Evolutionary conservation across 2,113 vertebrate genomes (phyloP), one percentile per base, ranked within the genome.

Genomic region (Anguilla japonica): DNA sequence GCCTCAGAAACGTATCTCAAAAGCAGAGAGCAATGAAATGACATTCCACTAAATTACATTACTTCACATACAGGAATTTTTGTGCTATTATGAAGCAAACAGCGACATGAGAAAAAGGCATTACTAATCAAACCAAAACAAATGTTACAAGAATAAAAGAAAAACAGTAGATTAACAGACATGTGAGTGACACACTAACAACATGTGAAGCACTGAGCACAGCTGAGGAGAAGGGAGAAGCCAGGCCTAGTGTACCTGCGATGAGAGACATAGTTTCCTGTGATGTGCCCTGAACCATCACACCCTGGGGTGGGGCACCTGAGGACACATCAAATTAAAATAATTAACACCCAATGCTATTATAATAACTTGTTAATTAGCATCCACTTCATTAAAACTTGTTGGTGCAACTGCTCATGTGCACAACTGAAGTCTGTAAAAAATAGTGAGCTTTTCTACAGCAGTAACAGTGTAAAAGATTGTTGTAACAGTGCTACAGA

Each of bases 221-320:
- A 34, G n/a, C 0, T 1, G 71, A 2, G 34, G 26, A 29, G 46
- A 4, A 53, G 63, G 2, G 9, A 34, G 50, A 2, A 34, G 3
- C 6, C 1, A 1, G 2, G 53, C 26, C 29, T 86, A 86, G 82
- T 88, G 79, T 94, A 99, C 98, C 98, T 99, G 91, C 98, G 96
- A 83, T 99, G 98, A 88, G 98, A 99, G 1, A 98, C 97, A n/a
- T 99, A 99, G 94, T 99, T 99, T 92, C 98, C 98, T 78, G 98
- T 99, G 90, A 99, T 98, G 40, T 99, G 98, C 84, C 98, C 98
- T 0, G 98, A 99, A 5, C 98, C 98, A 57, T 99, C 98, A 86
- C 98, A 99, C 84, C 98, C 98, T 90, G 98, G 98, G 4, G 98
- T 99, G 0, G 98, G 98, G 92, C 98, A 99, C 92, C 98, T 99